Base-by-base conservation (phyloP, 2,888 invertebrate genomes). In the Allolobophora icterica region DNA sequence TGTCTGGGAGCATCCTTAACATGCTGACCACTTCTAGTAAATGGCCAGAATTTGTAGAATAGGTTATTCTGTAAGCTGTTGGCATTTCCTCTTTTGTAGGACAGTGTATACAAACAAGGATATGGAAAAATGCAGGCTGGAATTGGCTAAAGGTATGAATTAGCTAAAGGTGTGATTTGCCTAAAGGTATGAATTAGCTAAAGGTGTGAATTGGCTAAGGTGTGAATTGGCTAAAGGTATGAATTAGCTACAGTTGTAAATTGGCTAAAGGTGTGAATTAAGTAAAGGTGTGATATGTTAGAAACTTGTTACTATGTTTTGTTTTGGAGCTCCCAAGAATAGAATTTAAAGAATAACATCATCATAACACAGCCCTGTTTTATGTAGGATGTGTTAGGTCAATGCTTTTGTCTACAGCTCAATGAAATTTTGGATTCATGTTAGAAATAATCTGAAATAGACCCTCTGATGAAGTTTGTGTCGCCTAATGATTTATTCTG, bases 31-130 rank as follows among this genome's bases (percentile, higher is more conserved):
- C 13, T 71, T n/a, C 30, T n/a, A 52, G 52, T 21, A 52, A 52
- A 52, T 3, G 52, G 3, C 15, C 19, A 1, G n/a, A 11, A 71
- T 71, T 71, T 71, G 30, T 71, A n/a, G 30, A 71, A n/a, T n/a
- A 71, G 71, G n/a, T 71, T 71, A 11, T n/a, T 71, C n/a, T 71
- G n/a, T 71, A n/a, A 30, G 71, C 11, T n/a, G n/a, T n/a, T 71
- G 71, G 3, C 8, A 8, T 71, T 71, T 71, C 2, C n/a, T 91
- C 21, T 34, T 40, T 93, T 93, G 34, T 92, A 95, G 95, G 93
- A 95, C 95, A 52, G 93, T 93, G n/a, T 95, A 95, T 92, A 94
- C 94, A 58, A 95, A 94, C 91, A 94, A 94, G 92, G 93, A 94
- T n/a, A 95, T 95, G 95, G 93, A 94, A 71, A 94, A 94, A 91